Evolutionary conservation across 2,888 invertebrate genomes (phyloP), one percentile per base, ranked within the genome.

Genomic region (Hirtodrosophila duncani): DNA sequence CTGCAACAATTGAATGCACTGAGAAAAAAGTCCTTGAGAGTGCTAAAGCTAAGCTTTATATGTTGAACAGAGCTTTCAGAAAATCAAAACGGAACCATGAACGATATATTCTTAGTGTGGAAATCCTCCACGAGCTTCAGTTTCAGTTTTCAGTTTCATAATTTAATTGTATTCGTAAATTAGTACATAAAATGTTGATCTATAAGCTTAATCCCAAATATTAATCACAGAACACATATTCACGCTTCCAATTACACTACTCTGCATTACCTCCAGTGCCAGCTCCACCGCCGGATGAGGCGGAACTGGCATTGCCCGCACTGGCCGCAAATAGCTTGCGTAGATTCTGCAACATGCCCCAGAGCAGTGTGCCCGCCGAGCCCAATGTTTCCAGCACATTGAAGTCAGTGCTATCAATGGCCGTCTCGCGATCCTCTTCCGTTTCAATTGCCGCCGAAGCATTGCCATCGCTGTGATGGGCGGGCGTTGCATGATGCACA

Each of bases 311-410:
- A 53, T 69, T 79, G 2, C 82, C 74, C 18, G 83, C 81, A 26
- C 85, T 86, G n/a, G 84, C 83, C 9, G 74, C 83, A 67, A 86
- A 85, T 0, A 84, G 26, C 9, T 71, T 75, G n/a, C 83, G 68
- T 6, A 85, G 36, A 62, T 83, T 86, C 14, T 79, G 72, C 10
- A 86, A 37, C 39, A 85, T 78, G n/a, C 75, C 68, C 80, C 79
- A 81, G 2, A 83, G 18, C 13, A 79, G 64, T 2, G 82, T 78
- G 5, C 82, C 84, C 4, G 84, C 60, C 0, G 77, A 70, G 8
- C 85, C 85, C 9, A 86, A 49, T 7, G 84, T 71, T 34, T 85
- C 85, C 0, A 86, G 59, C 4, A 86, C 56, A 53, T 84, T 72
- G 11, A 85, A 74, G 1, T 81, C 80, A 0, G 75, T 75, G 36